Percentiles rank a stretch among this genome's conserved stretches.
phyloP scores from a whole-genome alignment of 2,888 invertebrate genomes.

The Alloscopus bannaensis region DNA sequence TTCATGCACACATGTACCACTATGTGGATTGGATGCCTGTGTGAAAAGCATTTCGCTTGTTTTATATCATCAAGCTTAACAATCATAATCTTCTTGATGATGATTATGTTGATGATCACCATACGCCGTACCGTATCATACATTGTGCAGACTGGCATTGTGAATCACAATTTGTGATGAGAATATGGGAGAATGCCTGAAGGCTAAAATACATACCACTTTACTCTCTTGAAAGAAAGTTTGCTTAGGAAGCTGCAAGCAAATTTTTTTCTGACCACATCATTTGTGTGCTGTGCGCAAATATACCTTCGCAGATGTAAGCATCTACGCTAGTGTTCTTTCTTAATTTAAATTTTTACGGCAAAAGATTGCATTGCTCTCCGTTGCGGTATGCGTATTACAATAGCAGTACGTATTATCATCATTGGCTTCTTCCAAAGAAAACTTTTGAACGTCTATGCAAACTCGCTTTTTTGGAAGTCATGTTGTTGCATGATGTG shows the following conservation, averaged over 20 bases:
- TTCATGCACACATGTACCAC: neutral
- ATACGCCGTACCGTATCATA: too few species aligned
- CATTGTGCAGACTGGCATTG: too few species aligned
- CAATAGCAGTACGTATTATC: neutral
- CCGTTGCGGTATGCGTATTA: neutral
- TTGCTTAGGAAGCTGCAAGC: too few species aligned
- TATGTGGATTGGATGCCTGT: conserved; percentile 13
- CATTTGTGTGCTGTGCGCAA: too few species aligned
- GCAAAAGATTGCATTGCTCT: neutral
- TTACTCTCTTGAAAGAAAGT: conserved; percentile 15
- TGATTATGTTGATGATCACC: conserved; percentile 51
- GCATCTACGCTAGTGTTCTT: conserved; percentile 38
- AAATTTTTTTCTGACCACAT: too few species aligned
- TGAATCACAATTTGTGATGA: too few species aligned
- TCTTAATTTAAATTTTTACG: conserved; percentile 52
- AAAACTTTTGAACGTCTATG: conserved; percentile 1
- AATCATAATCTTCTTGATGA: conserved; percentile 59
- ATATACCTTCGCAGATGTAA: neutral
- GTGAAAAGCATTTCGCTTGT: conserved; percentile 19
- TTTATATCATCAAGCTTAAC: conserved; percentile 22
- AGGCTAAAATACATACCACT: conserved; percentile 43
- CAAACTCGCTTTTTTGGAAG: conserved; percentile 3
- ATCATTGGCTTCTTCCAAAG: neutral
- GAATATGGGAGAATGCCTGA: conserved; percentile 48
- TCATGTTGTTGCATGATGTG: conserved; percentile 7